phyloP scores from a whole-genome alignment of 1,140 invertebrate genomes.

The Aradophagus sp. region DNA sequence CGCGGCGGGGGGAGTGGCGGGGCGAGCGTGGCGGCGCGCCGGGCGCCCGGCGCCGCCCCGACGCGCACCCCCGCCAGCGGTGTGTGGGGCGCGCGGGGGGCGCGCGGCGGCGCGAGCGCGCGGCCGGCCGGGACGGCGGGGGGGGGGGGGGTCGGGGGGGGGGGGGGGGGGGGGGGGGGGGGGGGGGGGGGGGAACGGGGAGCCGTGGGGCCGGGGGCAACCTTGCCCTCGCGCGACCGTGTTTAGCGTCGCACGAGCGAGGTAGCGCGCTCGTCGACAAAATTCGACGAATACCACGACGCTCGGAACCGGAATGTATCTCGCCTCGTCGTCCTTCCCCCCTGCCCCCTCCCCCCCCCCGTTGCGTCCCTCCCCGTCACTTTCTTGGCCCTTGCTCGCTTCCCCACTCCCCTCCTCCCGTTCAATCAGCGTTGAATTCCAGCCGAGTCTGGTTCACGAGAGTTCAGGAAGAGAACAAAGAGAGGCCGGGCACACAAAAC shows the following conservation, averaged over 20 bases:
- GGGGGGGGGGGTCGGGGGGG: no score
- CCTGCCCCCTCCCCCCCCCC: constrained; percentile 11
- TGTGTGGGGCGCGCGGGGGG: no score
- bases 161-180: no score
- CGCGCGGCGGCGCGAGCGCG: no score
- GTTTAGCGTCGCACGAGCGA: constrained; percentile 35
- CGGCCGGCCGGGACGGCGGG: no score
- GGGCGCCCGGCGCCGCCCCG: no score
- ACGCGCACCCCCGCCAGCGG: no score
- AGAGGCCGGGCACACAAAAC: constrained; percentile 42
- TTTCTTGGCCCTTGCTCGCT: constrained; percentile 12
- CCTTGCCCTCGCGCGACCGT: not conserved
- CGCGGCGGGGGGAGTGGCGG: not conserved
- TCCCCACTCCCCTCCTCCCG: constrained; percentile 29
- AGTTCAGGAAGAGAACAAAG: constrained; percentile 57
- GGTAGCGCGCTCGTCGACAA: constrained; percentile 44
- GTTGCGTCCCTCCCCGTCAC: constrained; percentile 6
- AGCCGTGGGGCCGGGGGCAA: no score
- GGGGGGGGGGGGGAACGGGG: no score
- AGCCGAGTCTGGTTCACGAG: constrained; percentile 54
- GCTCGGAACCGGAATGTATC: constrained; percentile 60
- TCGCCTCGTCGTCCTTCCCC: constrained; percentile 25
- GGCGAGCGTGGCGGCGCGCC: no score
- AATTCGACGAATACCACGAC: constrained; percentile 56
- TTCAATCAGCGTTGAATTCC: constrained; percentile 55